Base-by-base conservation (phyloP, 2,113 vertebrate genomes). In the Morone chrysops region DNA sequence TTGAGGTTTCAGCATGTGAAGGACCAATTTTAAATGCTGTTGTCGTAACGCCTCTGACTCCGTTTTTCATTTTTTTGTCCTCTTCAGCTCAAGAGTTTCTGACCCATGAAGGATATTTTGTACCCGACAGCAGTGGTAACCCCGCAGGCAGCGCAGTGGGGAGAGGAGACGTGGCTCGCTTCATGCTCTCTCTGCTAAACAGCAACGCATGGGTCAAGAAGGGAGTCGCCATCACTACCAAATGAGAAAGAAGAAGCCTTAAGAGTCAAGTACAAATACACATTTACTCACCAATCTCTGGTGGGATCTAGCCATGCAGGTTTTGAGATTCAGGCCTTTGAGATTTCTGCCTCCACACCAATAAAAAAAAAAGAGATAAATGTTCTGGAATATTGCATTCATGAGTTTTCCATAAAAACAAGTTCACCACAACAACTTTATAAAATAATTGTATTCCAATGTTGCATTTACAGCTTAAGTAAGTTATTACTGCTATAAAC, bases 21-120 rank as follows among this genome's bases (percentile, higher is more conserved):
- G 13, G 14, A 66, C 6, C 16, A 70, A 2, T 43, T 65, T 0
- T 18, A 67, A 70, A 47, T 25, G 20, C 4, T 25, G 13, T 6
- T 56, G 3, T 4, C 31, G 16, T 18, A n/a, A 61, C 14, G 16
- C 17, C 22, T n/a, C 51, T 36, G 4, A 70, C 47, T 22, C 20
- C 5, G 11, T 16, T 56, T 43, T 38, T 45, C 40, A 11, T 62
- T 45, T 50, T 70, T 54, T 3, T 78, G 70, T 88, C 70, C 50
- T 88, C 81, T 11, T n/a, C 91, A 96, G 92, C 91, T 66, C 85
- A 95, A 57, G 93, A 95, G 93, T 84, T 96, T 63, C 67, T 95
- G 81, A 95, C 91, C 31, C 88, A 95, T 4, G 93, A 94, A 73
- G 93, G 95, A 60, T 95, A 94, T 86, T 96, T 93, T 84, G 94